Conservation (phyloP, 2,113 vertebrate genomes). For the Plotosus lineatus region DNA sequence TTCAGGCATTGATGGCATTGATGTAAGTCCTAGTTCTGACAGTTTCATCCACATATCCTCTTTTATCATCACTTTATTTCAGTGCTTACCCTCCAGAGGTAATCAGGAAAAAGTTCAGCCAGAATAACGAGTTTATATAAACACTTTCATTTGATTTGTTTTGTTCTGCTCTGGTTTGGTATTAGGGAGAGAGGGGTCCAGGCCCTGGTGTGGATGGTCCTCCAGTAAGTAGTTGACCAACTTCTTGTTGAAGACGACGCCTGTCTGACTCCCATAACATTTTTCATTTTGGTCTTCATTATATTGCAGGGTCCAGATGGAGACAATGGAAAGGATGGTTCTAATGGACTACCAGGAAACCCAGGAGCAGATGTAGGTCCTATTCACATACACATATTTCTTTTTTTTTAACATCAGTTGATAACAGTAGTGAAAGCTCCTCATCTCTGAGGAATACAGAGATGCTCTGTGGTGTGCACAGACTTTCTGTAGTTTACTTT, state of each 20-base stretch:
- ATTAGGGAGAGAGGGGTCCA: constrained; percentile 87
- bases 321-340: constrained; percentile 82
- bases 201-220: constrained; percentile 77
- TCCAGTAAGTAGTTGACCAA: constrained; percentile 73
- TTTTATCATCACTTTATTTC: neutral
- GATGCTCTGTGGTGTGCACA: constrained; percentile 34
- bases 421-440: neutral
- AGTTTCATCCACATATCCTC: neutral
- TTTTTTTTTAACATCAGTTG: neutral
- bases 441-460: constrained; percentile 19
- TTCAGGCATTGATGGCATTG: constrained; percentile 92
- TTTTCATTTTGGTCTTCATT: neutral
- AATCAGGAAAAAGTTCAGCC: neutral
- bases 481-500: constrained; percentile 57
- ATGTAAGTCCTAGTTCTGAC: constrained; percentile 78
- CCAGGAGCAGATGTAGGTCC: constrained; percentile 90
- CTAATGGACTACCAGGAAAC: constrained; percentile 79
- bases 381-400: constrained; percentile 11
- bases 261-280: neutral
- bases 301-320: constrained; percentile 80
- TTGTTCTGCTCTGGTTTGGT: constrained; percentile 21
- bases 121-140: neutral
- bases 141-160: neutral
- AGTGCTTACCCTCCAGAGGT: neutral
- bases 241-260: neutral